Conservation (phyloP, 2,113 vertebrate genomes). For the Gila orcuttii region DNA sequence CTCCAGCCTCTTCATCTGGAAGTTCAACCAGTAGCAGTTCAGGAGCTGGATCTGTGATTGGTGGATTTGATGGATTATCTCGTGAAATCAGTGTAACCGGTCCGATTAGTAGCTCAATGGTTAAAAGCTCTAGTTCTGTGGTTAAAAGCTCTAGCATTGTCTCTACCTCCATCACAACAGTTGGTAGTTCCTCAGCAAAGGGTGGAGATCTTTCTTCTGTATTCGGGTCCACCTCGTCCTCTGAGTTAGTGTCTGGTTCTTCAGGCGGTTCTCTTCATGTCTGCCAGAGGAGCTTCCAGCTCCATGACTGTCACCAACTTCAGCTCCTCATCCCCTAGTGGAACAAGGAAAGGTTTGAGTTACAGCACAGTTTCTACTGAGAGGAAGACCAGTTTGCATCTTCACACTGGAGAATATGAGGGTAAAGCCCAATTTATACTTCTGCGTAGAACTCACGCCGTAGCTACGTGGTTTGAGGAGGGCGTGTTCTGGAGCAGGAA, state of each 20-base stretch:
- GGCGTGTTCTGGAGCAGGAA: too few species aligned
- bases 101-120: conserved; percentile 13
- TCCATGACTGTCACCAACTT: conserved; percentile 39
- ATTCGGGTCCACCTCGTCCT: conserved; percentile 22
- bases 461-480: too few species aligned
- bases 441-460: background rate
- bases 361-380: conserved; percentile 45
- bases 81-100: conserved; percentile 16
- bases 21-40: conserved; percentile 30
- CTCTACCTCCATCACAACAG: conserved; percentile 23
- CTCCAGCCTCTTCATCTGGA: conserved; percentile 47
- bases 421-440: too few species aligned
- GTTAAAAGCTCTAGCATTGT: conserved; percentile 9
- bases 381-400: conserved; percentile 48
- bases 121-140: conserved; percentile 29
- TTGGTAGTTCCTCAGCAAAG: background rate
- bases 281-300: background rate
- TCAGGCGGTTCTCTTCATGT: conserved; percentile 32
- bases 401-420: conserved; percentile 48
- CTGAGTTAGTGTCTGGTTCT: conserved; percentile 28
- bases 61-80: background rate
- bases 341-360: conserved; percentile 38
- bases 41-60: conserved; percentile 5
- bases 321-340: conserved; percentile 31
- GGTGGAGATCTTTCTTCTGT: background rate